Evolutionary conservation across 2,888 invertebrate species (phyloP), one percentile per base, ranked within the genome.

Genomic region (Aethes cnicana): DNA sequence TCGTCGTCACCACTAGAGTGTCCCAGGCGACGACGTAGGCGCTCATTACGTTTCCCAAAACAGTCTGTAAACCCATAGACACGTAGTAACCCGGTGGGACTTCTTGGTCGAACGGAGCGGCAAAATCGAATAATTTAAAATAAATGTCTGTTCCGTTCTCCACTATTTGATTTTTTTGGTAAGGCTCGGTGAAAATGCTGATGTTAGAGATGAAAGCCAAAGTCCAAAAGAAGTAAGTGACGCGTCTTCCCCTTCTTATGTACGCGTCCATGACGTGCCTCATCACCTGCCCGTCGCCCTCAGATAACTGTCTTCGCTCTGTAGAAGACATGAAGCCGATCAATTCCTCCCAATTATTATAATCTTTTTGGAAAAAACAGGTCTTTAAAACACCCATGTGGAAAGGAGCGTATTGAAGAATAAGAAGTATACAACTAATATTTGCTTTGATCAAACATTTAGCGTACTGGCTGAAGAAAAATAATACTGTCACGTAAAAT

Each of bases 21-120:
- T 84, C 84, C 84, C 83, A 84, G 8, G 66, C 64, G 4, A 81
- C 62, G 2, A 83, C 66, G 39, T 78, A 81, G 0, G 66, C 59
- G 35, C 75, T 78, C n/a, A 78, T 69, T 20, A 72, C 58, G 14
- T 74, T 47, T 6, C 80, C 82, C 4, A 79, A 52, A 1, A 80
- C 23, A 1, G 74, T 77, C 54, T 84, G 81, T 21, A 79, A 66
- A 0, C 54, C 26, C 77, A 83, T 77, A 1, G 73, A 71, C 0
- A 57, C 55, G 56, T 80, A 82, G 57, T 82, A 83, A 0, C 79
- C 81, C 0, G 78, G 76, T 6, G 79, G 77, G 1, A 25, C n/a
- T 14, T 74, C 73, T 1, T 59, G 62, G 1, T 50, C 30, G 53
- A 75, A 81, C 1, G 84, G 82, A 4, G 72, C 9, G 11, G 33